A percentile compares a stretch with the other conserved stretches of the same genome.
Conservation (phyloP, 2,113 vertebrate genomes). For the Neofelis nebulosa region DNA sequence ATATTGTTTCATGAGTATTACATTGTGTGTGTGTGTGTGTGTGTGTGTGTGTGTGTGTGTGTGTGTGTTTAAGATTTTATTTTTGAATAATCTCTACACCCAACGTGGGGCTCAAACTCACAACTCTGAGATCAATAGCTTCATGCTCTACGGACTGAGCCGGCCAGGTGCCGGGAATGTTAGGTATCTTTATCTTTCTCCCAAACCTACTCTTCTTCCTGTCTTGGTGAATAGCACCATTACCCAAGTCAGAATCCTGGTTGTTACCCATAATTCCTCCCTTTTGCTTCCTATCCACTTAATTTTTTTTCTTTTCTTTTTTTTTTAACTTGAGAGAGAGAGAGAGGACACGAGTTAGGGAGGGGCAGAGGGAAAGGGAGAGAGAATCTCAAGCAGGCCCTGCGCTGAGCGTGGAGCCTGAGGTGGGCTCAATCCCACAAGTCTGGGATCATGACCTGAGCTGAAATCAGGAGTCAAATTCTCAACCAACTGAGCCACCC, state of each 20-base stretch:
- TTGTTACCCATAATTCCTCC: neutral
- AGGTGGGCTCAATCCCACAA: no score
- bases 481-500: no score
- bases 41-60: no score
- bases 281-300: neutral
- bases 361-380: no score
- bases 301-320: no score
- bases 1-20: neutral
- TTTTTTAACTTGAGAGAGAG: no score
- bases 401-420: no score
- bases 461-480: no score
- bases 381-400: no score
- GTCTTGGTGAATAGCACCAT: neutral
- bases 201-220: neutral
- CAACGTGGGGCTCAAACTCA: neutral
- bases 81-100: neutral
- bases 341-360: no score
- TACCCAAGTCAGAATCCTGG: neutral
- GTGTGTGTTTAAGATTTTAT: neutral
- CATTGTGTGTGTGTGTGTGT: neutral
- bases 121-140: neutral
- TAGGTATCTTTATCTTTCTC: neutral
- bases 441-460: no score
- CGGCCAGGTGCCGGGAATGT: neutral
- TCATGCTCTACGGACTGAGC: neutral